Evolutionary conservation across 1,140 invertebrate species (phyloP).

Genomic region (Frieseomelitta varia): DNA sequence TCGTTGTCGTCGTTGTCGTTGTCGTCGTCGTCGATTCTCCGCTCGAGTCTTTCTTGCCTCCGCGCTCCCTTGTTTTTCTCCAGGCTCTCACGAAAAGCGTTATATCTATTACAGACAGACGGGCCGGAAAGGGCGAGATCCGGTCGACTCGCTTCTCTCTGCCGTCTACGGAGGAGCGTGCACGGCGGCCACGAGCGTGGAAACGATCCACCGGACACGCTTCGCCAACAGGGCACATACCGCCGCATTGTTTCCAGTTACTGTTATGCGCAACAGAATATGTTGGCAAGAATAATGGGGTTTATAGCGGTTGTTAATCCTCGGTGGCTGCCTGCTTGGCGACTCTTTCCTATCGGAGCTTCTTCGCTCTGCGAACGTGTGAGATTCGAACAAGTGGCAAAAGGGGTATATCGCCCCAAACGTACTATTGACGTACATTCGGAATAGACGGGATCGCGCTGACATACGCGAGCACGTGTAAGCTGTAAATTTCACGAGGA

Average conservation of each 20-base stretch:
- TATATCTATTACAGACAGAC: neutral
- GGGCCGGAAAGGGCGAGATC: conserved; percentile 39
- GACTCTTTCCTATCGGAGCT: neutral
- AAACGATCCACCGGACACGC: conserved; percentile 53
- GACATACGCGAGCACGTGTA: neutral
- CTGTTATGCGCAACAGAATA: conserved; percentile 47
- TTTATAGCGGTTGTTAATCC: conserved; percentile 51
- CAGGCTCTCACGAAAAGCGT: conserved; percentile 39
- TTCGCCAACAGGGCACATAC: conserved; percentile 21
- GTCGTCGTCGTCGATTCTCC: neutral
- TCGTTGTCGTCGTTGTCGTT: neutral
- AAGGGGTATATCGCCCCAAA: neutral
- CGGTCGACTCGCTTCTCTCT: conserved; percentile 21
- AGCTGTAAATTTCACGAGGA: conserved; percentile 18
- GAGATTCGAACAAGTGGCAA: neutral
- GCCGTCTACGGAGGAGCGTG: no score
- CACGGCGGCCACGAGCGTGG: conserved; percentile 43
- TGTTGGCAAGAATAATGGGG: conserved; percentile 39
- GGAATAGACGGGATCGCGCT: no score
- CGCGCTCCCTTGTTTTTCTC: conserved; percentile 14
- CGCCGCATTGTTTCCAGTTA: conserved; percentile 39
- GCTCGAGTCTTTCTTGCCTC: neutral
- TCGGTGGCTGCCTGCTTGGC: neutral
- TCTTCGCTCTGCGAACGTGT: neutral
- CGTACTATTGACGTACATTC: neutral